These are phyloP conservation scores for Saimiri boliviensis DNA, from an alignment of 2,113 vertebrate genomes.

Conservation along the genomic window DNA sequence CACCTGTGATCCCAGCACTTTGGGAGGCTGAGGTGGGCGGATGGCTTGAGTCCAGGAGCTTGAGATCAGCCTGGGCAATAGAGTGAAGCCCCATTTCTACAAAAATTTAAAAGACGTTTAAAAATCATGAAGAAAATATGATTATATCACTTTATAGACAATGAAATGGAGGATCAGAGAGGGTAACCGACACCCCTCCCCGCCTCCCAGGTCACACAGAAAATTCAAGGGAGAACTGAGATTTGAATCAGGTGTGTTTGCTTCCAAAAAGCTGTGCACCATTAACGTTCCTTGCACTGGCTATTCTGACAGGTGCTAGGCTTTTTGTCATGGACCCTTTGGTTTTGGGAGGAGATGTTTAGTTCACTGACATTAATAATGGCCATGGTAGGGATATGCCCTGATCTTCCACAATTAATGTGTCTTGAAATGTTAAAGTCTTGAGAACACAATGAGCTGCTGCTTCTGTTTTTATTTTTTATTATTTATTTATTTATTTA, in stretches of 20 bases:
- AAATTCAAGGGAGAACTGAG: not conserved
- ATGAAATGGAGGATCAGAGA: not conserved
- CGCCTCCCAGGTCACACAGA: not conserved
- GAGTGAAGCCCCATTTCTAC: too few species aligned
- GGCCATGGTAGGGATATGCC: not conserved
- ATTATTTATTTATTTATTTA: too few species aligned
- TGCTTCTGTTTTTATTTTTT: too few species aligned
- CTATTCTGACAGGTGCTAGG: too few species aligned
- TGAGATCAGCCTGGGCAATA: too few species aligned
- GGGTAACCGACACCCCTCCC: not conserved
- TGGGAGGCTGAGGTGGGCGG: too few species aligned
- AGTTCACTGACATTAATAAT: not conserved
- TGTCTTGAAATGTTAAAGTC: not conserved
- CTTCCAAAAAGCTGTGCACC: not conserved
- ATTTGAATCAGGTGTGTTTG: not conserved
- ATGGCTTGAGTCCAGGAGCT: too few species aligned
- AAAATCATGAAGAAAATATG: not conserved
- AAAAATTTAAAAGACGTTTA: too few species aligned
- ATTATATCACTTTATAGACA: not conserved
- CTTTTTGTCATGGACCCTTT: not conserved
- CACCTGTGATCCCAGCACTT: too few species aligned
- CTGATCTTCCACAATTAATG: not conserved
- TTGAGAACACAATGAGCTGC: not conserved
- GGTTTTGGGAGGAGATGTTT: not conserved
- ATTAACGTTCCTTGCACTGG: not conserved